These are phyloP conservation scores for Scleropages formosus DNA, from an alignment of 2,797 vertebrate species.

Conservation along the genomic window DNA sequence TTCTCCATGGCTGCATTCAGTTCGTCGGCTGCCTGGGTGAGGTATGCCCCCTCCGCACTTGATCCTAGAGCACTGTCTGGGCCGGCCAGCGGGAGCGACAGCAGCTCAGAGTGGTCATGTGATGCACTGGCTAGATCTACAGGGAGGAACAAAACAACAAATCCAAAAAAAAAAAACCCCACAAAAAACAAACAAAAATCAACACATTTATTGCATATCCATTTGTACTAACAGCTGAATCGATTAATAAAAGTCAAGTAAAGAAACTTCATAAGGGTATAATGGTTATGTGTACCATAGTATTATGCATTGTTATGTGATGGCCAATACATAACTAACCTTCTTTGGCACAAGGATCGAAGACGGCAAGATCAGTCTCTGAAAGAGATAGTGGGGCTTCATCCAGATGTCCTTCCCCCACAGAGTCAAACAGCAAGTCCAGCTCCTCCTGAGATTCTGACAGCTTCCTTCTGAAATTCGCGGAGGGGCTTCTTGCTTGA, in stretches of 20 bases:
- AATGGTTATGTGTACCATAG: too few relatives aligned
- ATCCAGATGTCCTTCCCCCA: slow-evolving; percentile 55
- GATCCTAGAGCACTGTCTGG: slow-evolving; percentile 41
- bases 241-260: slow-evolving; percentile 8
- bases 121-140: slow-evolving; percentile 52
- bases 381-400: slow-evolving; percentile 65
- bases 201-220: not conserved
- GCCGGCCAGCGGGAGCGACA: slow-evolving; percentile 53
- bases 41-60: slow-evolving; percentile 58
- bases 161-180: too few relatives aligned
- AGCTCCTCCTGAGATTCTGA: slow-evolving; percentile 67
- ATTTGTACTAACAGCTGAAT: not conserved
- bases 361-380: slow-evolving; percentile 79
- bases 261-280: not conserved
- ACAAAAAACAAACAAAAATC: not conserved
- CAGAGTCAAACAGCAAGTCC: slow-evolving; percentile 69
- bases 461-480: slow-evolving; percentile 38
- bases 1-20: slow-evolving; percentile 71
- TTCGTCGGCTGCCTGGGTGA: slow-evolving; percentile 70
- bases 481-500: slow-evolving; percentile 43
- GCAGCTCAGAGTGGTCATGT: slow-evolving; percentile 58
- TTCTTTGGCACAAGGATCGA: slow-evolving; percentile 84
- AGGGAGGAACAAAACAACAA: slow-evolving; percentile 25
- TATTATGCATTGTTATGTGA: too few relatives aligned
- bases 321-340: slow-evolving; percentile 47